Conservation (phyloP, 2,797 vertebrate genomes). For the Enteromius radiatus region DNA sequence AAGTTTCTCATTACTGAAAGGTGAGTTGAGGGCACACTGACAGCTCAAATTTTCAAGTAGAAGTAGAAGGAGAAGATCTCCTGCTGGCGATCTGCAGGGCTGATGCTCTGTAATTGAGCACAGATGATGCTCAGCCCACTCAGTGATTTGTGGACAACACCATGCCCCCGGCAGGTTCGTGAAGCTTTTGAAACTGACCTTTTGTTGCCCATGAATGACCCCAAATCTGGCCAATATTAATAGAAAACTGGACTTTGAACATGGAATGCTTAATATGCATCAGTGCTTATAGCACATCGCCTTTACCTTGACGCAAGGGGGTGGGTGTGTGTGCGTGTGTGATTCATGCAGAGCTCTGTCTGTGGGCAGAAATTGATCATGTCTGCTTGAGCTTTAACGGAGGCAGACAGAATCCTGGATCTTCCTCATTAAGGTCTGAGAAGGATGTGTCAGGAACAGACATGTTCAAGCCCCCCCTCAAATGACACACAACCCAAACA, state of each 20-base stretch:
- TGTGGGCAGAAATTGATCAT: slow-evolving; percentile 38
- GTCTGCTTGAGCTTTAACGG: slow-evolving; percentile 30
- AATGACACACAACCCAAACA: slow-evolving; percentile 21
- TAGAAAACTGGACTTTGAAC: slow-evolving; percentile 2
- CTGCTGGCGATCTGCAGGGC: not conserved
- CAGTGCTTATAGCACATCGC: slow-evolving; percentile 34
- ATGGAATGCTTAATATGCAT: not conserved
- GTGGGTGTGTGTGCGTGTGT: slow-evolving; percentile 47
- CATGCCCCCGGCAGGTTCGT: not conserved
- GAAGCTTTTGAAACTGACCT: slow-evolving; percentile 9
- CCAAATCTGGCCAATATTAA: not conserved
- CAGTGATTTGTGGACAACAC: slow-evolving; percentile 19
- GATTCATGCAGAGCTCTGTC: slow-evolving; percentile 53
- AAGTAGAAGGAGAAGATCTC: slow-evolving; percentile 4
- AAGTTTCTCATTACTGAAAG: slow-evolving; percentile 9
- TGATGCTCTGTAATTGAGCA: slow-evolving; percentile 24
- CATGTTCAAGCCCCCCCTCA: slow-evolving; percentile 21
- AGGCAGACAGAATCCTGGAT: slow-evolving; percentile 31
- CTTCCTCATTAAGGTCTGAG: slow-evolving; percentile 41
- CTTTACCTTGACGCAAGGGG: slow-evolving; percentile 42
- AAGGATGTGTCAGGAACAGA: slow-evolving; percentile 39
- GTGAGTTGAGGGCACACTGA: slow-evolving; percentile 10
- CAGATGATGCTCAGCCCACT: slow-evolving; percentile 25
- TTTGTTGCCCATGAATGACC: slow-evolving; percentile 13
- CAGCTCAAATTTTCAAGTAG: not conserved